These are phyloP conservation scores for Andrena trimmerana DNA, from an alignment of 2,888 invertebrate species.

Conservation along the genomic window DNA sequence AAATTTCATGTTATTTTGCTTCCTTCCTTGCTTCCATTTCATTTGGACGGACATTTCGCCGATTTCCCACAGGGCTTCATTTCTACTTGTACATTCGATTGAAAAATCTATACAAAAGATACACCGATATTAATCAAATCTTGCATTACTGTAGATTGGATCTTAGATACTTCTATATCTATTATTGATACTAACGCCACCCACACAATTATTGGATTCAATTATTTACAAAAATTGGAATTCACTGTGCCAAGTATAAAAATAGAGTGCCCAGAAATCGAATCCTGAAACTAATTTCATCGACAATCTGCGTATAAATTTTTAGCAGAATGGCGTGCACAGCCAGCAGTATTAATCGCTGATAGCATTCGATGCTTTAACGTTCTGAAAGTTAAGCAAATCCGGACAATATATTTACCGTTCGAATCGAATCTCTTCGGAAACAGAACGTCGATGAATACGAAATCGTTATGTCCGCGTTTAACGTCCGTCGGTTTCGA, in stretches of 20 bases:
- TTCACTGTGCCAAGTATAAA: too few relatives aligned
- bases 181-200: too few relatives aligned
- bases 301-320: not conserved
- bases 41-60: constrained; percentile 12
- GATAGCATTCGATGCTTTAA: not conserved
- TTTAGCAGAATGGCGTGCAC: not conserved
- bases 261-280: too few relatives aligned
- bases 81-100: constrained; percentile 10
- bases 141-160: not conserved
- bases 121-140: not conserved
- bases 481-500: constrained; percentile 56
- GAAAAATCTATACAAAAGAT: not conserved
- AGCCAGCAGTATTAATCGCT: not conserved
- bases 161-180: too few relatives aligned
- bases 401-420: constrained; percentile 2
- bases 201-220: too few relatives aligned
- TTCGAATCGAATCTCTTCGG: constrained; percentile 7
- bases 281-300: too few relatives aligned
- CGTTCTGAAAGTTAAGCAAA: constrained; percentile 12
- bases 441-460: constrained; percentile 41
- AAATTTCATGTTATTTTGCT: constrained; percentile 16
- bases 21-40: not conserved
- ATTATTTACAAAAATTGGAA: too few relatives aligned
- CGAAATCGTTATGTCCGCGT: constrained; percentile 23
- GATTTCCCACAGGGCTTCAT: constrained; percentile 33